Base-by-base conservation (phyloP, 1,140 invertebrate species). In the Eueides isabella region DNA sequence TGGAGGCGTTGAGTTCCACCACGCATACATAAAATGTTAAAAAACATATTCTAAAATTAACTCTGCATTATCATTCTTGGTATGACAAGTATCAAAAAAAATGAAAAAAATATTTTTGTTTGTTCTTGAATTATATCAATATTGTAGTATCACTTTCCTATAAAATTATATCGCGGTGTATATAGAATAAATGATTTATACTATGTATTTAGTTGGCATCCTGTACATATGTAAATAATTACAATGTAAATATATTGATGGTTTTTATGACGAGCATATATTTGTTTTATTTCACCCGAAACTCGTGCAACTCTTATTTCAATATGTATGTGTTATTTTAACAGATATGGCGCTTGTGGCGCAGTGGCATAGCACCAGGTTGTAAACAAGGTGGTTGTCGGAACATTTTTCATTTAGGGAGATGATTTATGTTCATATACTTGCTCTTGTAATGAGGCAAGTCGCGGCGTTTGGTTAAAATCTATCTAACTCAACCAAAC, bases 211-310 rank as follows among this genome's bases (percentile, higher is more conserved):
- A 76, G 48, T 80, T 82, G 68, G 66, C 71, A 67, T 82, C 78
- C 33, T 92, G 88, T 92, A 90, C 80, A 92, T 90, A 92, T 92
- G 87, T 92, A 90, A 81, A 90, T 90, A 90, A 61, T 61, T 80
- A 73, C 80, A 65, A 75, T 90, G 88, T 92, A 91, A 91, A 92
- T 91, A 91, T 82, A 92, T 89, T 78, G 84, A 90, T 92, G 89
- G 90, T 92, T 92, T 92, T 90, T 92, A 92, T 92, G 87, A 92
- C 81, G 85, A 79, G 79, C 81, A 81, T 65, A 55, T 63, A 7
- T 64, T 86, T 75, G 83, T 90, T 92, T 92, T 78, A 90, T 89
- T 91, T 87, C 23, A 26, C 16, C 5, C 14, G 11, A 19, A 61
- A 29, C 12, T 11, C 1, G 4, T 31, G 30, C 0, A 31, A 31